phyloP scores from a whole-genome alignment of 2,888 invertebrate species.

The Epsilonema sp. region DNA sequence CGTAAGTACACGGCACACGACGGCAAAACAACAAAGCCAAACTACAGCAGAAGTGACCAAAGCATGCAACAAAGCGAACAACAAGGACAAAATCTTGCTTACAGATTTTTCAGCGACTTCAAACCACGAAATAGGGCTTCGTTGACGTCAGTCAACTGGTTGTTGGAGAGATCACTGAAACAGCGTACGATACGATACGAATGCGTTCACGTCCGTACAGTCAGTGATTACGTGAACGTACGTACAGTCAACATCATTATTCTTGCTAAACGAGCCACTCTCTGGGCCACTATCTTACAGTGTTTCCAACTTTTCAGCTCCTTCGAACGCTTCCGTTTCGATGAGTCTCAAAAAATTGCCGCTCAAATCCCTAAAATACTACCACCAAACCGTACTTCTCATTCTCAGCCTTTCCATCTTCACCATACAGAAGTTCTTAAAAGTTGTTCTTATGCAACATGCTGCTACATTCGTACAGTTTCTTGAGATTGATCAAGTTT shows the following conservation, averaged over 20 bases:
- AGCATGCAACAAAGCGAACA: no score
- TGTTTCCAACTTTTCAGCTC: slow-evolving; percentile 65
- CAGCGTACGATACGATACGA: no score
- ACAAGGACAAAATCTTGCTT: no score
- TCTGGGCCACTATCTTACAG: no score
- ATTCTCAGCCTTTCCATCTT: no score
- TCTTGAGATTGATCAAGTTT: slow-evolving; percentile 61
- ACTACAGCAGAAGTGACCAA: background rate
- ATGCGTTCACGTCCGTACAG: no score
- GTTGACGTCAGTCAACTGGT: slow-evolving; percentile 63
- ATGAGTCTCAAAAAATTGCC: slow-evolving; percentile 78
- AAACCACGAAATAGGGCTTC: slow-evolving; percentile 82
- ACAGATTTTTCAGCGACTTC: slow-evolving; percentile 56
- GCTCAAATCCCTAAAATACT: slow-evolving; percentile 69
- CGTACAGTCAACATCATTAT: no score
- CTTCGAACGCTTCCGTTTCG: slow-evolving; percentile 69
- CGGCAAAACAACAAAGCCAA: slow-evolving; percentile 38
- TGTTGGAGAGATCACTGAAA: slow-evolving; percentile 40
- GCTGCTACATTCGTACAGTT: slow-evolving; percentile 39
- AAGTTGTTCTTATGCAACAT: background rate
- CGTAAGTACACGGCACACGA: slow-evolving; percentile 78
- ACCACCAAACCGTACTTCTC: no score
- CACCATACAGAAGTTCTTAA: no score
- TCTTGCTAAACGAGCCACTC: no score
- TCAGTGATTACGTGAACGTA: no score